Base-by-base conservation (phyloP, 2,113 vertebrate species). In the Larimichthys crocea region DNA sequence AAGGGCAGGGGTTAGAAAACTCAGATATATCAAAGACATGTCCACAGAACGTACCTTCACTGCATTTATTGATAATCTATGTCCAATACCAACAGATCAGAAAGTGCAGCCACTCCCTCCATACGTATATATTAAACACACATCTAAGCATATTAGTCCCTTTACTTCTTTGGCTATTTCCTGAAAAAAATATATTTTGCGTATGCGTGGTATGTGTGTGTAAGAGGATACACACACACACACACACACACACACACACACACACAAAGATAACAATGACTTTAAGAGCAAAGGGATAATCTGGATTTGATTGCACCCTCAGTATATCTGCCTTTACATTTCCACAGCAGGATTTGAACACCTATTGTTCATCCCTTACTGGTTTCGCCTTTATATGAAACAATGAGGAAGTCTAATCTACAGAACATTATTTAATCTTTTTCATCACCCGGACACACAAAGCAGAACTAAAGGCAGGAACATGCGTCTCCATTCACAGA, bases 1-100 rank as follows among this genome's bases (percentile, higher is more conserved):
- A n/a, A 79, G 86, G 71, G 81, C 85, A 86, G 71, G 65, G 85
- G 82, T 91, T 86, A 89, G 74, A 87, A 68, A 83, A 82, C 48
- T 79, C 70, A 80, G 52, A 83, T 86, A 79, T 89, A 88, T 87
- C 84, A 91, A 83, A 92, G 83, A 76, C 81, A 81, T 22, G 48
- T 68, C 59, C 44, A 70, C 42, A 76, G 65, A 86, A 64, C 48
- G 46, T 17, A 60, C 49, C 81, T 79, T 76, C 56, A 53, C 49
- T 52, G 29, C 55, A 11, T 76, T 77, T 31, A 52, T 75, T 71
- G 40, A 87, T 75, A 77, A 74, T 40, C 71, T 55, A 31, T 31
- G 62, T 75, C 81, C 44, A 68, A 74, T 67, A 85, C 19, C 56
- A 75, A 59, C 53, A 56, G 40, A 76, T 84, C 60, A 81, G 44